Percentiles rank a stretch among this genome's conserved stretches.
Evolutionary conservation across 2,888 invertebrate species (phyloP).

Genomic region (Digitonthophagus gazella): DNA sequence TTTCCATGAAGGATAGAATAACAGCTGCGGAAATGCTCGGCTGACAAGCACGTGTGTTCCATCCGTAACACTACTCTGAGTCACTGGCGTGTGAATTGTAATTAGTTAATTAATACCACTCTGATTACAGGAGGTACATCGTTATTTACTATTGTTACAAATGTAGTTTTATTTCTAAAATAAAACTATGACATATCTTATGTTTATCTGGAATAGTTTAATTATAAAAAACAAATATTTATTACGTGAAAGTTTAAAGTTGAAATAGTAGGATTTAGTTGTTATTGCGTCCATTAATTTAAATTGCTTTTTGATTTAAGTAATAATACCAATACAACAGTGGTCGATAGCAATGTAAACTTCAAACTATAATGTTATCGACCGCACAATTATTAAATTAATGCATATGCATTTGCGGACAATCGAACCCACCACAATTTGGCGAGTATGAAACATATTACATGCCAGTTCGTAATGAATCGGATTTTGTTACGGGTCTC

Average conservation of each 20-base stretch:
- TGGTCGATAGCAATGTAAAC: no score
- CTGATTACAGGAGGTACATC: background rate
- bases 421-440: background rate
- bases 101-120: background rate
- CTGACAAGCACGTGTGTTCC: background rate
- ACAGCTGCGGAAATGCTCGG: background rate
- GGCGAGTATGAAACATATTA: background rate
- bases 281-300: no score
- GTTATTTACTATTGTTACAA: background rate
- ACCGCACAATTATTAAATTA: background rate
- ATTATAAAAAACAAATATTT: no score
- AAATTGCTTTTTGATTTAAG: no score
- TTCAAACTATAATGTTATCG: background rate
- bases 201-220: no score
- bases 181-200: no score
- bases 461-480: background rate
- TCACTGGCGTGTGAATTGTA: background rate
- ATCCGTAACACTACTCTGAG: background rate
- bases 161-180: background rate
- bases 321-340: no score
- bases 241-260: no score
- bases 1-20: background rate
- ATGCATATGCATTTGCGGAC: background rate
- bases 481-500: background rate
- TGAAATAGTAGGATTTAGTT: no score